A percentile compares a stretch with the other conserved stretches of the same genome.
phyloP scores from a whole-genome alignment of 2,797 vertebrate species.

The Podarcis lilfordi region DNA sequence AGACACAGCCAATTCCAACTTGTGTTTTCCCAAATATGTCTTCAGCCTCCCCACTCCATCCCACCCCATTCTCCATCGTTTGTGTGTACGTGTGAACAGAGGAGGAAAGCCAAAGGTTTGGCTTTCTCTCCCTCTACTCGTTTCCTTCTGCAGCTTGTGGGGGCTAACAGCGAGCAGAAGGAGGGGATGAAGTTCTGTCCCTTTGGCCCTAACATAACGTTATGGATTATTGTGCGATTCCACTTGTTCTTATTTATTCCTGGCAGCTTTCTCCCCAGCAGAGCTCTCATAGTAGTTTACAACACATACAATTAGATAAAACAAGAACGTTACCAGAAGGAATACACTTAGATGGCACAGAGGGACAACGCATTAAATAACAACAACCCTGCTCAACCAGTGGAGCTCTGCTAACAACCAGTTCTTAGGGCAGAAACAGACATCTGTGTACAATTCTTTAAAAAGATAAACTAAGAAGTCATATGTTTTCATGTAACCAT shows the following conservation, averaged over 20 bases:
- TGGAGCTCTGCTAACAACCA: background rate
- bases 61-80: no score
- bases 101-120: no score
- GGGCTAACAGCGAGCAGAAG: no score
- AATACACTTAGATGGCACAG: background rate
- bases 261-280: background rate
- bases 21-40: background rate
- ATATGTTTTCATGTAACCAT: background rate
- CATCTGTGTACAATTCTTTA: background rate
- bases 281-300: background rate
- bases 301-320: background rate
- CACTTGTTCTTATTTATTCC: background rate
- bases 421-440: background rate
- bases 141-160: background rate
- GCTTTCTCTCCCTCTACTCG: no score
- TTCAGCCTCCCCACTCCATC: background rate
- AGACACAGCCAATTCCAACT: background rate
- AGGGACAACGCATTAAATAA: background rate
- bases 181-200: background rate
- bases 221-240: background rate
- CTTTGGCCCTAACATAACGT: background rate
- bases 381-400: background rate
- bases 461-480: background rate
- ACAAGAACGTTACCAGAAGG: background rate
- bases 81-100: no score